Percentiles rank a stretch among this genome's conserved stretches.
phyloP scores from a whole-genome alignment of 2,113 vertebrate species.

The Dermatemys mawii region DNA sequence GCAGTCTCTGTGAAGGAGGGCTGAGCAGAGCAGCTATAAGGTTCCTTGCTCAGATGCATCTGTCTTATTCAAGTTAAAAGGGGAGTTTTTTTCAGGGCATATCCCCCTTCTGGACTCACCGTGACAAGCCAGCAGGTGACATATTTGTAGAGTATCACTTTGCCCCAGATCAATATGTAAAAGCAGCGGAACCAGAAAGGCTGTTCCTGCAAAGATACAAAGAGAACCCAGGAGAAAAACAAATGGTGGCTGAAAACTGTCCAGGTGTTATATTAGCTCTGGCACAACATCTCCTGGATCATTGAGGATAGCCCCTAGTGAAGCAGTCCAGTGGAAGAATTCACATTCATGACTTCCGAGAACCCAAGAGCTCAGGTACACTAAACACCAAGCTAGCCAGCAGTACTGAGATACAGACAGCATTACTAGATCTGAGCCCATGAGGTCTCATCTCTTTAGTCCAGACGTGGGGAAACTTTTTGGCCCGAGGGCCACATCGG shows the following conservation, averaged over 20 bases:
- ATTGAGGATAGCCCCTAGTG: not conserved
- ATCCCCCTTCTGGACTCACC: slow-evolving; percentile 79
- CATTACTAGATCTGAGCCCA: not conserved
- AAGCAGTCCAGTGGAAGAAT: not conserved
- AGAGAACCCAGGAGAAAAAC: not conserved
- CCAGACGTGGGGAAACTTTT: no score
- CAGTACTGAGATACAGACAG: not conserved
- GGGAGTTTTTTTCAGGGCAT: not conserved
- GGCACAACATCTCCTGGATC: not conserved
- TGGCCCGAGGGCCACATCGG: no score
- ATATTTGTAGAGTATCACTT: slow-evolving; percentile 95
- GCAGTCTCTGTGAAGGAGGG: not conserved
- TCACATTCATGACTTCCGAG: not conserved
- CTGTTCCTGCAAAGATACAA: slow-evolving; percentile 79
- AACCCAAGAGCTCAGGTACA: not conserved
- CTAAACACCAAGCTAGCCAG: not conserved
- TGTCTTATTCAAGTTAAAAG: not conserved
- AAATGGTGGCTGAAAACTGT: not conserved
- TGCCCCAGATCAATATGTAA: slow-evolving; percentile 94
- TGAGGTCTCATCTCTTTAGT: not conserved
- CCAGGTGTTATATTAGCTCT: not conserved
- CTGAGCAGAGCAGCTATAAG: not conserved
- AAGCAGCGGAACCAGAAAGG: slow-evolving; percentile 95
- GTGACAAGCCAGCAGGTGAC: slow-evolving; percentile 98
- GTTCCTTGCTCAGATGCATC: not conserved